Base-by-base conservation (phyloP, 2,888 invertebrate species). In the Protophormia terraenovae region DNA sequence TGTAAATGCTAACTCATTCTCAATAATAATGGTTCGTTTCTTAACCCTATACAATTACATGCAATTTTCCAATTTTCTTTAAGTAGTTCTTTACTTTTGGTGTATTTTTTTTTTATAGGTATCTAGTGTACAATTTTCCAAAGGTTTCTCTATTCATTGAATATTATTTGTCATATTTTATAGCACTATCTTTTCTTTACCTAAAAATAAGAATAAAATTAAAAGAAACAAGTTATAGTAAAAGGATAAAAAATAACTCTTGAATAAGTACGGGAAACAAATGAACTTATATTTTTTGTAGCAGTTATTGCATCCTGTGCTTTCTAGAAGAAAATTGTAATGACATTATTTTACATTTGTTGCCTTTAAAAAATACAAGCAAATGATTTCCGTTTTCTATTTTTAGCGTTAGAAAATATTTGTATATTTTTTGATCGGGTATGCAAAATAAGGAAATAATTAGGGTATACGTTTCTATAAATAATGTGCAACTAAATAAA, bases 41-140 rank as follows among this genome's bases (percentile, higher is more conserved):
- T 22, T 71, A 50, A 71, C 50, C 62, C 60, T 32, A 4, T 41
- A n/a, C 62, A 78, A 69, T 83, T 83, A 69, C 55, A 75, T 62
- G 67, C 73, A 83, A 78, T 83, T 79, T 75, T 53, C 73, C 69
- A 45, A 69, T 82, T 71, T 55, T 16, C 24, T 55, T 55, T 35
- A 83, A 72, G 55, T 82, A n/a, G n/a, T n/a, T n/a, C n/a, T n/a
- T 71, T 66, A 41, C 12, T n/a, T 41, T 27, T 22, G 1, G n/a
- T 35, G 35, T 3, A 3, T 16, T 27, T 10, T 55, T 7, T 38
- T 24, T 27, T 24, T 41, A 19, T 8, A n/a, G n/a, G 22, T 24
- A 35, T 60, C 8, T 29, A 41, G 7, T 10, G 16, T 10, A 67
- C 12, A 45, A 19, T 5, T 55, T 45, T n/a, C 22, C 2, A 27